Conservation (phyloP, 2,888 invertebrate genomes). For the Petrolisthes cinctipes region DNA sequence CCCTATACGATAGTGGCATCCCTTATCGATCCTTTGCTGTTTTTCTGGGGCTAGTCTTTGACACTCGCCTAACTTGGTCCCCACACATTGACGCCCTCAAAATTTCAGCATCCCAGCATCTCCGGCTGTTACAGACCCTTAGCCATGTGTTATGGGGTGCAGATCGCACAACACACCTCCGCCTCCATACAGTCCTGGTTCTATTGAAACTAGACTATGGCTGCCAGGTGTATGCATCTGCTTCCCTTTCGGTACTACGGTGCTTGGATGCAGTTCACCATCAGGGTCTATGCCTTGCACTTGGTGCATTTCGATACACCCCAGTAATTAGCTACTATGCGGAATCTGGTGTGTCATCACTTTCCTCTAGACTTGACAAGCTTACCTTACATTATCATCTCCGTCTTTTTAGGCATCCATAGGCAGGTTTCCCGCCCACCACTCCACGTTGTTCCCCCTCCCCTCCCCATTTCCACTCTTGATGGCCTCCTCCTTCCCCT, state of each 20-base stretch:
- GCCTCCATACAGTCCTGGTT: neutral
- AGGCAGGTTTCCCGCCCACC: neutral
- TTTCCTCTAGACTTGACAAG: neutral
- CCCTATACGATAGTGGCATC: neutral
- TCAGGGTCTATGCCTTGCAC: neutral
- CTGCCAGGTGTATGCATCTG: neutral
- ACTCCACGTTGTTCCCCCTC: neutral
- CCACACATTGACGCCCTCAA: neutral
- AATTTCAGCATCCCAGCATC: neutral
- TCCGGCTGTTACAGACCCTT: neutral
- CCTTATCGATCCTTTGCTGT: neutral
- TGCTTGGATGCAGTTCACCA: neutral
- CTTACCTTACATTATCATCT: neutral
- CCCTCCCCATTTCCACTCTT: too few relatives aligned
- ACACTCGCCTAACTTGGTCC: neutral
- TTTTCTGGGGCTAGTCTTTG: slow-evolving; percentile 1
- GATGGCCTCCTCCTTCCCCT: neutral
- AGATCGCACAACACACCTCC: neutral
- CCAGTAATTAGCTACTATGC: neutral
- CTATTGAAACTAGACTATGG: too few relatives aligned
- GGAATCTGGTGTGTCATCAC: neutral
- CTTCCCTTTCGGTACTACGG: neutral
- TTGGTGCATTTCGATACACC: neutral
- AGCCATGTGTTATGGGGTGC: neutral
- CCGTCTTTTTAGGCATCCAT: neutral